A percentile compares a stretch with the other conserved stretches of the same genome.
Evolutionary conservation across 2,888 invertebrate species (phyloP).

Genomic region (Smittia aterrima): DNA sequence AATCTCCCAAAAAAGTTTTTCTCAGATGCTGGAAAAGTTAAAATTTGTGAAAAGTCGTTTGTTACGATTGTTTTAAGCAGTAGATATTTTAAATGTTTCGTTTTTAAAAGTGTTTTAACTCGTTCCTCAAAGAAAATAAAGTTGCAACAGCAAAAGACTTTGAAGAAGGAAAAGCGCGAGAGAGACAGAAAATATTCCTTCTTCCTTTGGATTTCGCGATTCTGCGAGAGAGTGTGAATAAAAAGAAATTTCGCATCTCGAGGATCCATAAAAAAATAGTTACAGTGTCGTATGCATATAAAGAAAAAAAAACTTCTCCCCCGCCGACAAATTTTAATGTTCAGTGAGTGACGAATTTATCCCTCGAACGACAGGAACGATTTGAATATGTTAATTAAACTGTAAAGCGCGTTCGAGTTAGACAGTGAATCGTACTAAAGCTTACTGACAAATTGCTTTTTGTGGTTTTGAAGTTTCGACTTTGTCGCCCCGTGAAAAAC

Average conservation of each 20-base stretch:
- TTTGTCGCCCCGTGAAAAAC: background rate
- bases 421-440: conserved; percentile 2
- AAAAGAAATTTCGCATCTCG: background rate
- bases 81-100: conserved; percentile 25
- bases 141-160: background rate
- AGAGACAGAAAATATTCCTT: conserved; percentile 5
- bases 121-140: background rate
- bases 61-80: conserved; percentile 36
- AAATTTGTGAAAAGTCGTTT: conserved; percentile 16
- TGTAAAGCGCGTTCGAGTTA: conserved; percentile 12
- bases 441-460: conserved; percentile 1
- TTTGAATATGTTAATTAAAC: conserved; percentile 29
- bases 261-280: conserved; percentile 24
- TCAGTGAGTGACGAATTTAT: background rate
- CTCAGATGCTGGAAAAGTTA: conserved; percentile 27
- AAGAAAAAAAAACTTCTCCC: background rate
- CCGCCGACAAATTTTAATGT: background rate
- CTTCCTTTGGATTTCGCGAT: background rate
- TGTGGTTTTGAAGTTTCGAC: background rate
- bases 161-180: background rate
- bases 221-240: background rate
- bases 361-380: conserved; percentile 12
- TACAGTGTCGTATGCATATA: conserved; percentile 34
- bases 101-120: conserved; percentile 30
- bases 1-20: conserved; percentile 31